These are phyloP conservation scores for Agrenia bidenticulata DNA, from an alignment of 2,888 invertebrate genomes.

Conservation along the genomic window DNA sequence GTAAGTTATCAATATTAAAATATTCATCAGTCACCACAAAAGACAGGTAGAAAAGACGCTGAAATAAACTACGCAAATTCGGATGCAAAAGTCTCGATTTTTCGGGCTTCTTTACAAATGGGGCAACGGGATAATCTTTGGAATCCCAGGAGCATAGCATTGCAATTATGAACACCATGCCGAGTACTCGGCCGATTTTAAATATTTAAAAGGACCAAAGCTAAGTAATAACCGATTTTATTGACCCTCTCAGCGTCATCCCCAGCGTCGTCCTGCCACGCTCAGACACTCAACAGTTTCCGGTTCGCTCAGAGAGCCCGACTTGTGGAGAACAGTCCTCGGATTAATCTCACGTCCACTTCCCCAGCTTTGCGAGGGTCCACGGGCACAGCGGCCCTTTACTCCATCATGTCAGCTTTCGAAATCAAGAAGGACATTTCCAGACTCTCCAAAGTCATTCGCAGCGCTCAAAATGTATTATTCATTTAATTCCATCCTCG, in stretches of 20 bases:
- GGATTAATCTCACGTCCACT: slow-evolving; percentile 57
- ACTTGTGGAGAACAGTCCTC: slow-evolving; percentile 67
- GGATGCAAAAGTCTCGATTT: no score
- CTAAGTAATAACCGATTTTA: no score
- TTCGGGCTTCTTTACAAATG: background rate
- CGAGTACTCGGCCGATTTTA: no score
- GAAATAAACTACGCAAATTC: no score
- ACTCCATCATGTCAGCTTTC: slow-evolving; percentile 45
- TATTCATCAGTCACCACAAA: no score
- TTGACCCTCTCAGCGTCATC: slow-evolving; percentile 65
- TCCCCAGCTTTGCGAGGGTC: background rate
- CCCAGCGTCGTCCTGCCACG: slow-evolving; percentile 73
- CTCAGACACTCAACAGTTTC: slow-evolving; percentile 77
- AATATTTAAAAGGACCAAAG: no score
- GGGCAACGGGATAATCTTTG: background rate
- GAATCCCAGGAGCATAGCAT: no score
- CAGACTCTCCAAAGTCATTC: slow-evolving; percentile 48
- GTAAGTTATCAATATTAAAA: no score
- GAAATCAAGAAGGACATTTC: slow-evolving; percentile 52
- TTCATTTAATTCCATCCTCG: no score
- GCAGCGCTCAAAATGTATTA: slow-evolving; percentile 50
- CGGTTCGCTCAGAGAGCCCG: slow-evolving; percentile 77
- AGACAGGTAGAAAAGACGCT: no score
- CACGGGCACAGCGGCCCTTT: slow-evolving; percentile 23
- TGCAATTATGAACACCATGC: no score